phyloP scores from a whole-genome alignment of 2,113 vertebrate genomes.

The Trematomus loennbergii region DNA sequence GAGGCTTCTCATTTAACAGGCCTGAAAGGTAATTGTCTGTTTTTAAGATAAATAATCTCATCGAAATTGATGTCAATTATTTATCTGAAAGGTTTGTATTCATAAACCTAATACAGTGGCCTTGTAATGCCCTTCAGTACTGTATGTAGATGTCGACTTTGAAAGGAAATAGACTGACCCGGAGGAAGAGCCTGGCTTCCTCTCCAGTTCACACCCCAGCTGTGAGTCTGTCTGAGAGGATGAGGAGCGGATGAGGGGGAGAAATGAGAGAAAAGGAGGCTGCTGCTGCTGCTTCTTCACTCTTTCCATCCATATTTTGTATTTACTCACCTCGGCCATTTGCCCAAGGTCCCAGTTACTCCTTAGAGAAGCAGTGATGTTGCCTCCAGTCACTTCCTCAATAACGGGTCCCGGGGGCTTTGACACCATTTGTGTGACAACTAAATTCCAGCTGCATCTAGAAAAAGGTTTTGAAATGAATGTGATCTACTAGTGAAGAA shows the following conservation, averaged over 20 bases:
- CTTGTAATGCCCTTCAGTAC: not conserved
- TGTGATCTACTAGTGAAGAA: conserved; percentile 4
- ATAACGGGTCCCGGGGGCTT: not conserved
- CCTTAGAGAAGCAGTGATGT: conserved; percentile 22
- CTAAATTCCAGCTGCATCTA: conserved; percentile 53
- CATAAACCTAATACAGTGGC: not conserved
- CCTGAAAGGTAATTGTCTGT: no score
- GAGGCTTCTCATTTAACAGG: not conserved
- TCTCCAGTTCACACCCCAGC: conserved; percentile 68
- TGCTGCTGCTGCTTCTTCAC: conserved; percentile 37
- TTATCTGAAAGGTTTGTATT: not conserved
- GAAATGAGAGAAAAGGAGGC: not conserved
- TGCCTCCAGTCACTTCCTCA: conserved; percentile 49
- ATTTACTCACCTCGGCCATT: conserved; percentile 28
- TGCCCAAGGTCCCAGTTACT: conserved; percentile 42
- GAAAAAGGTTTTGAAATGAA: conserved; percentile 29
- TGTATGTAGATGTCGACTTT: not conserved
- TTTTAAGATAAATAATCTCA: not conserved
- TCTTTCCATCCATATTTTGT: conserved; percentile 31
- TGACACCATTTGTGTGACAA: conserved; percentile 28
- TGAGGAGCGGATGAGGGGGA: conserved; percentile 20
- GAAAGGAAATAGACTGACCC: conserved; percentile 67
- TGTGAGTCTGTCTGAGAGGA: conserved; percentile 61
- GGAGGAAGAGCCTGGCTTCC: conserved; percentile 65
- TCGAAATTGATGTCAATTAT: not conserved